phyloP scores from a whole-genome alignment of 2,113 vertebrate species.

The Ranitomeya imitator region DNA sequence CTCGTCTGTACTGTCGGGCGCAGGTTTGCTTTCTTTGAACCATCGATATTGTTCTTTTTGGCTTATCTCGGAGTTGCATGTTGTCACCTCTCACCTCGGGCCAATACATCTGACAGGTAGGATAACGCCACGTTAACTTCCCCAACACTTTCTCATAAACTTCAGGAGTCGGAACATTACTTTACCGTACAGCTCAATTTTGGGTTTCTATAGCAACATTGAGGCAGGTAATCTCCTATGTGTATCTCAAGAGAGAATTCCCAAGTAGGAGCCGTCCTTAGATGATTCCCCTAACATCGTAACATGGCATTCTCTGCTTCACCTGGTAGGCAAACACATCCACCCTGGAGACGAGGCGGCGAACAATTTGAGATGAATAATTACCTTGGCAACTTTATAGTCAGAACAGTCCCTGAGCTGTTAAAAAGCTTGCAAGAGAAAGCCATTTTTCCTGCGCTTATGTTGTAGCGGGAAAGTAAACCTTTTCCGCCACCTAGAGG shows the following conservation, averaged over 20 bases:
- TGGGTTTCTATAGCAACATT: conserved; percentile 48
- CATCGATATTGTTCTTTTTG: not conserved
- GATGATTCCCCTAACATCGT: conserved; percentile 17
- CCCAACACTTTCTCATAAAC: conserved; percentile 4
- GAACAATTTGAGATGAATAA: conserved; percentile 55
- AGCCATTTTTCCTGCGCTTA: conserved; percentile 15
- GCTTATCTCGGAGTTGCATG: not conserved
- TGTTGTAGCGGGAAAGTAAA: not conserved
- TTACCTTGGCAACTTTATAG: conserved; percentile 48
- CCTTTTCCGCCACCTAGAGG: conserved; percentile 17
- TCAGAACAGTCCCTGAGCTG: conserved; percentile 39
- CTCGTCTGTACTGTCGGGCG: not conserved
- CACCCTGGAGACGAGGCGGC: conserved; percentile 42
- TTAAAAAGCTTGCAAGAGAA: conserved; percentile 15
- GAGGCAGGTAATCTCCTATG: not conserved
- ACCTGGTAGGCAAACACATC: conserved; percentile 52
- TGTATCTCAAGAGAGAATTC: conserved; percentile 42
- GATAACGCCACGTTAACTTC: not conserved
- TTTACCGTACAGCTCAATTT: conserved; percentile 38
- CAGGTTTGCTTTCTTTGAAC: not conserved
- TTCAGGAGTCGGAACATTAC: conserved; percentile 14
- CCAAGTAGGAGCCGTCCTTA: conserved; percentile 11
- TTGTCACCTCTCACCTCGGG: not conserved
- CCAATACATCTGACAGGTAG: not conserved
- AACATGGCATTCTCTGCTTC: conserved; percentile 43